Conservation (phyloP, 2,888 invertebrate genomes). For the Cantharis flavilabris region DNA sequence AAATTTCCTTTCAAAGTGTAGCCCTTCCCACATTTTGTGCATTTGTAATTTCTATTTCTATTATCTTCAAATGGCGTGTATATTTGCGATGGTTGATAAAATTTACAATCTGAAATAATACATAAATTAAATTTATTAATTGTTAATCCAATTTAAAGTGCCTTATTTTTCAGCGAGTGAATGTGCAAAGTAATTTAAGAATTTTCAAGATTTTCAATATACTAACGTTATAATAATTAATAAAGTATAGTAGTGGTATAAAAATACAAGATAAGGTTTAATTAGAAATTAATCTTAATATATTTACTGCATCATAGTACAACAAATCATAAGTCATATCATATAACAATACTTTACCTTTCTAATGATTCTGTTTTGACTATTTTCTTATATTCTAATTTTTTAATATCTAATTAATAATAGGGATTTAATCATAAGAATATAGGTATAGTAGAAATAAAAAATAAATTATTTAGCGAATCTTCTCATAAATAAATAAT, state of each 20-base stretch:
- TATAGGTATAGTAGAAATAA: no score
- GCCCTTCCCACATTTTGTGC: slow-evolving; percentile 17
- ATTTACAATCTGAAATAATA: neutral
- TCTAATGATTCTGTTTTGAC: neutral
- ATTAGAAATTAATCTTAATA: no score
- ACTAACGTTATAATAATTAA: neutral
- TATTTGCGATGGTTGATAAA: neutral
- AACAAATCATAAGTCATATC: no score
- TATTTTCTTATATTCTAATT: neutral
- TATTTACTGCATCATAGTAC: no score
- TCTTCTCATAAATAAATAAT: no score
- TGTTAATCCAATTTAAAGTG: neutral
- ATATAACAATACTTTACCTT: neutral
- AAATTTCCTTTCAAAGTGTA: slow-evolving; percentile 34
- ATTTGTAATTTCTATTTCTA: neutral
- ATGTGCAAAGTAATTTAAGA: neutral
- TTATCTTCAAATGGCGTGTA: neutral
- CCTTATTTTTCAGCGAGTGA: neutral
- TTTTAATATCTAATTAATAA: no score
- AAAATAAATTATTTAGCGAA: no score
- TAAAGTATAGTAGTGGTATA: neutral
- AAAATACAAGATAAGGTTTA: no score
- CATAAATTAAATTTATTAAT: neutral
- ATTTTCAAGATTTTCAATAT: neutral
- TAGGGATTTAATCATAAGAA: neutral